phyloP scores from a whole-genome alignment of 2,113 vertebrate genomes.

The Gavia stellata region DNA sequence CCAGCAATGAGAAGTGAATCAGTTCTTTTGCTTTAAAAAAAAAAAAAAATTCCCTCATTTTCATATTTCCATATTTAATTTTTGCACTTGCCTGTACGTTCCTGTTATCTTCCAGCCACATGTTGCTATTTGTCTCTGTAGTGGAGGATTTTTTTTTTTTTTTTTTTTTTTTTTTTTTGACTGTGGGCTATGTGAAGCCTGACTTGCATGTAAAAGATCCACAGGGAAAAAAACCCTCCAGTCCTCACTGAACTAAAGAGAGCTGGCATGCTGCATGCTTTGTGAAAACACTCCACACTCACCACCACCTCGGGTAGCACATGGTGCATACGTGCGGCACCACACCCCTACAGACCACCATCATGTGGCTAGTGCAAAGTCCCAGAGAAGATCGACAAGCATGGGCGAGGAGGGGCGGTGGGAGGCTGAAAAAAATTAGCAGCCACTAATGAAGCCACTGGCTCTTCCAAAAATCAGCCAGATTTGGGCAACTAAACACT shows the following conservation, averaged over 20 bases:
- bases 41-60: conserved; percentile 35
- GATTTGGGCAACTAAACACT: not conserved
- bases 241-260: not conserved
- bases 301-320: not conserved
- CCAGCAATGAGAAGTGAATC: conserved; percentile 60
- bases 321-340: not conserved
- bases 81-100: conserved; percentile 39
- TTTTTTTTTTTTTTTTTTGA: not conserved
- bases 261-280: not conserved
- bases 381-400: not conserved
- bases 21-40: not conserved
- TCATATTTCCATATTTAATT: conserved; percentile 73
- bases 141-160: not conserved
- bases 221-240: not conserved
- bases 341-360: not conserved
- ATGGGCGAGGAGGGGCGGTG: accelerated
- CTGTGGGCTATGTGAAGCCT: conserved; percentile 10
- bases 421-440: not conserved
- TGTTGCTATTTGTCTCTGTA: conserved; percentile 60
- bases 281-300: not conserved
- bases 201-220: conserved; percentile 42
- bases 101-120: conserved; percentile 51
- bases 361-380: not conserved
- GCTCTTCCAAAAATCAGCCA: not conserved
- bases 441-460: not conserved